Conservation (phyloP, 2,797 vertebrate species). For the Lophotriccus pileatus region DNA sequence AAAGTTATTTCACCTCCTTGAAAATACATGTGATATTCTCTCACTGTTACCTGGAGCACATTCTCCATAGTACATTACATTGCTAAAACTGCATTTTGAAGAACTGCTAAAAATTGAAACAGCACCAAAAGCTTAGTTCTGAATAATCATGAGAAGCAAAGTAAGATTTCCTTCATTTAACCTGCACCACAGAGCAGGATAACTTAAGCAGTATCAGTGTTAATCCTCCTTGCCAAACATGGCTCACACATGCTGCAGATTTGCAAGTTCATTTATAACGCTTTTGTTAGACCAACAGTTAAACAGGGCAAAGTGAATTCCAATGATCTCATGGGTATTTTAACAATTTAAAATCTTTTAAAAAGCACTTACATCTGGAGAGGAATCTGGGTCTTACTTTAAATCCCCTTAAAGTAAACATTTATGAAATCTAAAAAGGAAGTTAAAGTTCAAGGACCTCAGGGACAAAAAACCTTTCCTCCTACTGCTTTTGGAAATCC, state of each 20-base stretch:
- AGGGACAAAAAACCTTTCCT: background rate
- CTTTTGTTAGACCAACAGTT: background rate
- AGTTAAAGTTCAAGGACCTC: background rate
- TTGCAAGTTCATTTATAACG: background rate
- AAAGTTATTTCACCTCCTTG: background rate
- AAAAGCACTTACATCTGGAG: background rate
- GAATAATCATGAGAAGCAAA: background rate
- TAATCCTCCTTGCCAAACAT: background rate
- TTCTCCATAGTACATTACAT: background rate
- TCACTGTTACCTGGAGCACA: background rate
- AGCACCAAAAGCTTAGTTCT: background rate
- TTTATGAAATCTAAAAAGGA: background rate
- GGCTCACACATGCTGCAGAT: background rate
- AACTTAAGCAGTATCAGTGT: background rate
- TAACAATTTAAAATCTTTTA: background rate
- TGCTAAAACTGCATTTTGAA: background rate
- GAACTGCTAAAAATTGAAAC: background rate
- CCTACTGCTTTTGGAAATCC: background rate
- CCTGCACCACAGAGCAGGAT: background rate
- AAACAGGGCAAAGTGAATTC: background rate
- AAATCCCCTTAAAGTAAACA: background rate
- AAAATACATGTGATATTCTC: background rate
- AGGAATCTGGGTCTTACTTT: background rate
- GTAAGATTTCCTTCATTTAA: background rate
- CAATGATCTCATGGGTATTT: background rate